A percentile compares a stretch with the other conserved stretches of the same genome.
phyloP scores from a whole-genome alignment of 2,113 vertebrate genomes.

The Pycnonotus jocosus region DNA sequence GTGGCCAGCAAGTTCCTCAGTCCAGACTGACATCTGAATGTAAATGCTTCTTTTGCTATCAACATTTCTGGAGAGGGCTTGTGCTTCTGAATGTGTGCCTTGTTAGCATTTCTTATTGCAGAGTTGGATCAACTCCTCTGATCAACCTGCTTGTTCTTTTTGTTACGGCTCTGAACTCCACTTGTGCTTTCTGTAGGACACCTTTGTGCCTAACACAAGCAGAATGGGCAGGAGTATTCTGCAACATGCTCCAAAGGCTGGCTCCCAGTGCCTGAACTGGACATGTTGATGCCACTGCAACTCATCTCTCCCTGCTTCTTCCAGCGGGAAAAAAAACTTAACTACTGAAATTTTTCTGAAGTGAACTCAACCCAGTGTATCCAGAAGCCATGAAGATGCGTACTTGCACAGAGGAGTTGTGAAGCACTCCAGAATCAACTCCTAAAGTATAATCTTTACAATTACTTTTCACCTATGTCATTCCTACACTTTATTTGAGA shows the following conservation, averaged over 20 bases:
- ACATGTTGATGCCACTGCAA: background rate
- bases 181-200: background rate
- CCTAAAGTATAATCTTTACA: background rate
- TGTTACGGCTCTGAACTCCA: background rate
- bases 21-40: background rate
- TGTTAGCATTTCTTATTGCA: background rate
- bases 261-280: background rate
- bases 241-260: background rate
- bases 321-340: fast-evolving
- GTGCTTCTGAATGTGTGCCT: fast-evolving
- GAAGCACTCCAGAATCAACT: background rate
- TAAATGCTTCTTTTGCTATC: background rate
- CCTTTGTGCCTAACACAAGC: background rate
- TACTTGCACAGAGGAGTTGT: background rate
- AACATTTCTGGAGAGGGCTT: background rate
- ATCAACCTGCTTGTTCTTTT: background rate
- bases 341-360: background rate
- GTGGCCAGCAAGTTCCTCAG: background rate
- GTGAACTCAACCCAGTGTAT: background rate
- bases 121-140: background rate
- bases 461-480: background rate
- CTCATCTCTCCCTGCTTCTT: background rate
- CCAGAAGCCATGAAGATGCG: fast-evolving
- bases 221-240: background rate
- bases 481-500: background rate